Evolutionary conservation across 2,113 vertebrate species (phyloP).

Genomic region (Pseudois nayaur): DNA sequence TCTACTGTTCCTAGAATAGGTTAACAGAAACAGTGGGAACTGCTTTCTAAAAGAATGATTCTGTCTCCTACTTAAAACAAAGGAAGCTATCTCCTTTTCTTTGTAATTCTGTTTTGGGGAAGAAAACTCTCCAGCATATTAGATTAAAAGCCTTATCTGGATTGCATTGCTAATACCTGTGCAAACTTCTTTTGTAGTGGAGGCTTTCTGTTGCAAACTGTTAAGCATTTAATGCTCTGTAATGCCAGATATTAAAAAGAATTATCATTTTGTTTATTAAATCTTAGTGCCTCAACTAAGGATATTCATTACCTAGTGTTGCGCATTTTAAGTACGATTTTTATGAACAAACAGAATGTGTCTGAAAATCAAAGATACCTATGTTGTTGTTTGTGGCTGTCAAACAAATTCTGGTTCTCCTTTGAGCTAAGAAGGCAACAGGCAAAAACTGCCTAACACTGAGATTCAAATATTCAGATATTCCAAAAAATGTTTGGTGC

Average conservation of each 20-base stretch:
- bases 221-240: neutral
- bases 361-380: constrained; percentile 31
- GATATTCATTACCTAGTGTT: constrained; percentile 8
- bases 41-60: constrained; percentile 2
- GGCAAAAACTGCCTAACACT: constrained; percentile 38
- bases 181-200: neutral
- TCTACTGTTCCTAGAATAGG: neutral
- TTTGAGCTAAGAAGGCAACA: constrained; percentile 49
- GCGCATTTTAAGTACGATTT: constrained; percentile 40
- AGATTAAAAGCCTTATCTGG: constrained; percentile 23
- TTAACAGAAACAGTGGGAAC: neutral
- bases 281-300: constrained; percentile 32
- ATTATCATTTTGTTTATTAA: neutral
- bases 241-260: neutral
- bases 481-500: constrained; percentile 53
- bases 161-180: neutral
- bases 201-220: neutral
- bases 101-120: neutral
- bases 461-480: constrained; percentile 51
- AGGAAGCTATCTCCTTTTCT: neutral
- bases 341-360: constrained; percentile 43
- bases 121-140: neutral
- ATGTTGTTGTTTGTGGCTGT: constrained; percentile 1
- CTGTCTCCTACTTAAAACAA: constrained; percentile 31
- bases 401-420: constrained; percentile 35